phyloP scores from a whole-genome alignment of 2,888 invertebrate species.

The Watsonalla cultraria region DNA sequence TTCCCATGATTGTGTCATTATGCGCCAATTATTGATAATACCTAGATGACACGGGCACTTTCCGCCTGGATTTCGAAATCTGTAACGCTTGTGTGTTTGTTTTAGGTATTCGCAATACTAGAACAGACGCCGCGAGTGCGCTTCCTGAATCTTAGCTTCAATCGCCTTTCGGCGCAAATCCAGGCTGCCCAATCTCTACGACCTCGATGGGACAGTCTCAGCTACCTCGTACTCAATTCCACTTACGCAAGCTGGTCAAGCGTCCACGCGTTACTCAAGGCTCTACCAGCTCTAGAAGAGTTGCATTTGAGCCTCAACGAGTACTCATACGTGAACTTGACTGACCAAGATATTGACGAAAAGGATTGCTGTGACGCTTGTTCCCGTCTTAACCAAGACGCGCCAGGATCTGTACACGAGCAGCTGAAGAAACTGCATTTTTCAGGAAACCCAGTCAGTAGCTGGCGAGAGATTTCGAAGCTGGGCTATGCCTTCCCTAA shows the following conservation, averaged over 20 bases:
- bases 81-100: constrained; percentile 19
- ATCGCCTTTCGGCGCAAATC: constrained; percentile 86
- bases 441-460: constrained; percentile 90
- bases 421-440: constrained; percentile 90
- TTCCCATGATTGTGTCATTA: constrained; percentile 31
- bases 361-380: constrained; percentile 63
- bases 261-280: constrained; percentile 85
- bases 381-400: constrained; percentile 56
- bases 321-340: constrained; percentile 86
- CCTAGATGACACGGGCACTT: constrained; percentile 13
- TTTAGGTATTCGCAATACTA: constrained; percentile 89
- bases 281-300: constrained; percentile 90
- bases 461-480: constrained; percentile 90
- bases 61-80: constrained; percentile 25
- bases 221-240: constrained; percentile 91
- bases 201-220: constrained; percentile 80
- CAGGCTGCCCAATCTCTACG: constrained; percentile 73
- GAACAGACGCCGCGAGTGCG: constrained; percentile 92
- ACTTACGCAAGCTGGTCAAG: constrained; percentile 92
- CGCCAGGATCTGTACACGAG: constrained; percentile 76
- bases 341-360: constrained; percentile 58
- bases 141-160: constrained; percentile 95
- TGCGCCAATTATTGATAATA: constrained; percentile 27
- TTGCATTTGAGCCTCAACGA: constrained; percentile 95
- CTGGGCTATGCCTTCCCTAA: constrained; percentile 92